Base-by-base conservation (phyloP, 2,113 vertebrate genomes). In the Heliornis fulica region DNA sequence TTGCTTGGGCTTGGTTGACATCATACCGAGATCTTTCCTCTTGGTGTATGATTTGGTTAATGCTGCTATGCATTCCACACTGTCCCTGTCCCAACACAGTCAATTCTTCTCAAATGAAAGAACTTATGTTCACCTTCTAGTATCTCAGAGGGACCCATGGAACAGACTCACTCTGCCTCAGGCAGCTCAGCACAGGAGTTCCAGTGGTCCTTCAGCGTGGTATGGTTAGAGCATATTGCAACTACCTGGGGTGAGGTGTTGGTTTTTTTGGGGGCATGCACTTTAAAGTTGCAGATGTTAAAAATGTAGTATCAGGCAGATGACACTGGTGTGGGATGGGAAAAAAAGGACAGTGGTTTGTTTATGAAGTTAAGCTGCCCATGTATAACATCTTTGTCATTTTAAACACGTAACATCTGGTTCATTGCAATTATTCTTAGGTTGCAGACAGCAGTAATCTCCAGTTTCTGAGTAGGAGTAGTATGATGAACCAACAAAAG, bases 361-460 rank as follows among this genome's bases (percentile, higher is more conserved):
- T 86, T 96, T 74, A 34, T 89, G 56, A 84, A 87, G 25, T 70
- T 85, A 88, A 82, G 34, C 43, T 84, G 69, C 56, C 46, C 43
- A 6, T 2, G 2, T 54, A 29, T 29, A 68, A 57, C 11, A 21
- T 20, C 38, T 87, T 90, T 45, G 38, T 36, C 4, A 48, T 79
- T 94, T 94, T 66, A 82, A 96, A 91, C 15, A 57, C 21, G 10
- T 31, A 61, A 61, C 23, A 48, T 83, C 53, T 86, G 45, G 9
- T 83, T 94, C n/a, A 26, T 94, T 88, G 64, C 46, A 72, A 74
- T 86, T 69, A 59, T 69, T 89, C 48, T 69, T 75, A 77, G 54
- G 41, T 38, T 81, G 56, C 53, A 85, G 79, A 61, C 41, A 66
- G 25, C 36, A 83, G 8, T 61, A 68, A 89, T 91, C 48, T 93